Conservation (phyloP, 2,888 invertebrate genomes). For the Zaprionus bogoriensis region DNA sequence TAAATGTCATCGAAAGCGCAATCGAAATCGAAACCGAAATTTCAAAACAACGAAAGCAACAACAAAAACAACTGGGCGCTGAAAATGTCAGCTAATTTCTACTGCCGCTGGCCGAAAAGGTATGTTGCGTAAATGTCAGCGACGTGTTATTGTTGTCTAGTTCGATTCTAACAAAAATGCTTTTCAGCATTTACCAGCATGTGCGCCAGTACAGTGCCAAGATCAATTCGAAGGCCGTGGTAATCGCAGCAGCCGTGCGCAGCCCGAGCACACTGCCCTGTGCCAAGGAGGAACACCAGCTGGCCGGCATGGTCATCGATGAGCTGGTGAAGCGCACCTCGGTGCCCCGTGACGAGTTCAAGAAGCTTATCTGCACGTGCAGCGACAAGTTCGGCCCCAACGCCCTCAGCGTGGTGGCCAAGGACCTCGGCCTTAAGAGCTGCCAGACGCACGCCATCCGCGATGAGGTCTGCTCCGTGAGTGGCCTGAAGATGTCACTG, state of each 20-base stretch:
- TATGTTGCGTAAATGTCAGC: slow-evolving; percentile 7
- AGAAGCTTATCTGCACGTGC: slow-evolving; percentile 93
- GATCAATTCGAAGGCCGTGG: slow-evolving; percentile 88
- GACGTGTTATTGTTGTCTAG: neutral
- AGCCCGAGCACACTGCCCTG: slow-evolving; percentile 92
- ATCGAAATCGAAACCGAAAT: slow-evolving; percentile 5
- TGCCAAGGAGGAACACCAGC: slow-evolving; percentile 86
- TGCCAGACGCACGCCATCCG: slow-evolving; percentile 93
- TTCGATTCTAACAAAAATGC: neutral
- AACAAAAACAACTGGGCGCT: slow-evolving; percentile 13
- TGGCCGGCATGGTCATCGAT: slow-evolving; percentile 94
- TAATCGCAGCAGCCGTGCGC: slow-evolving; percentile 94
- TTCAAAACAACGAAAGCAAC: slow-evolving; percentile 12
- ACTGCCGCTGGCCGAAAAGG: slow-evolving; percentile 22
- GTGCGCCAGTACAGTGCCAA: slow-evolving; percentile 27
- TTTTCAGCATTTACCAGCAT: slow-evolving; percentile 23
- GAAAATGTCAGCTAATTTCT: slow-evolving; percentile 29
- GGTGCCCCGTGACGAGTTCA: slow-evolving; percentile 90
- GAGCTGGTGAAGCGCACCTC: slow-evolving; percentile 91
- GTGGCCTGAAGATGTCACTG: slow-evolving; percentile 45
- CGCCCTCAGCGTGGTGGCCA: slow-evolving; percentile 85
- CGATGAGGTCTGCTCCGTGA: slow-evolving; percentile 69
- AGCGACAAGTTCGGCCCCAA: slow-evolving; percentile 14
- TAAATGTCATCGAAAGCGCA: too few species aligned
- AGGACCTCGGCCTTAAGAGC: slow-evolving; percentile 92